Evolutionary conservation across 2,113 vertebrate genomes (phyloP).

Genomic region (Neomonachus schauinslandi): DNA sequence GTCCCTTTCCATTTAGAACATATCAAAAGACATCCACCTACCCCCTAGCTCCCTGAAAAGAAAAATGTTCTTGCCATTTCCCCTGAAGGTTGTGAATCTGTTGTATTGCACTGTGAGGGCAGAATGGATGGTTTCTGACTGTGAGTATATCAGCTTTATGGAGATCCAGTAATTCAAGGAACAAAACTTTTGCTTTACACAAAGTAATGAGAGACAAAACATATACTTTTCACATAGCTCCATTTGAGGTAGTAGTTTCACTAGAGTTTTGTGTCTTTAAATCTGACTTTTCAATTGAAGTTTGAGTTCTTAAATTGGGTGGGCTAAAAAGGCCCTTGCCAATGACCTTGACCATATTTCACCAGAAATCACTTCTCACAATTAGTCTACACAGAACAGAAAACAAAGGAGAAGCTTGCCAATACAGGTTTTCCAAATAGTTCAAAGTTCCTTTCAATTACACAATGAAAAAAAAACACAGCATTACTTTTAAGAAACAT

Average conservation of each 20-base stretch:
- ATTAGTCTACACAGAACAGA: conserved; percentile 42
- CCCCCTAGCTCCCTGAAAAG: not conserved
- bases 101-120: not conserved
- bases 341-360: conserved; percentile 83
- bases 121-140: not conserved
- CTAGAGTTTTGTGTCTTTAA: conserved; percentile 59
- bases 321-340: conserved; percentile 80
- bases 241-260: conserved; percentile 59
- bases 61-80: not conserved
- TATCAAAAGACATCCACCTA: not conserved
- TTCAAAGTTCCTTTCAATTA: conserved; percentile 57
- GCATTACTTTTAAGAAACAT: conserved; percentile 68
- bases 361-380: conserved; percentile 54
- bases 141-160: not conserved
- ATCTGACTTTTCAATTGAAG: conserved; percentile 76
- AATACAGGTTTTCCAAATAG: not conserved
- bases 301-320: conserved; percentile 73
- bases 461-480: conserved; percentile 47
- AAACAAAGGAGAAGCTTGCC: conserved; percentile 22
- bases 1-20: not conserved
- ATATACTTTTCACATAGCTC: conserved; percentile 55
- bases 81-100: not conserved
- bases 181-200: conserved; percentile 78
- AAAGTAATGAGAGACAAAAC: conserved; percentile 53
- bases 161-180: conserved; percentile 31